These are phyloP conservation scores for Oasisia sp. DNA, from an alignment of 2,888 invertebrate genomes.

Conservation along the genomic window DNA sequence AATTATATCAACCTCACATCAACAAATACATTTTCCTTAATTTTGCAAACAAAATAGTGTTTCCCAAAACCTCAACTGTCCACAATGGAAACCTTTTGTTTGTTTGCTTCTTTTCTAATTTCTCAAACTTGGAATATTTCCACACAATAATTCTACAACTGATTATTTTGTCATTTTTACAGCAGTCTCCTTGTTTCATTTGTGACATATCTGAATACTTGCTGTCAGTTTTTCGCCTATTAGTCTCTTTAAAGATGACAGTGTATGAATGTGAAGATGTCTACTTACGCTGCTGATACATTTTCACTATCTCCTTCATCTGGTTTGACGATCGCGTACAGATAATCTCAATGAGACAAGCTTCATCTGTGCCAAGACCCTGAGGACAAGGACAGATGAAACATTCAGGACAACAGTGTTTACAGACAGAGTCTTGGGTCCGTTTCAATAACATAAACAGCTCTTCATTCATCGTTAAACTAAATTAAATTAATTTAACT, in stretches of 20 bases:
- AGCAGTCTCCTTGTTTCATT: neutral
- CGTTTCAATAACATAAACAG: too few species aligned
- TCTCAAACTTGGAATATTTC: neutral
- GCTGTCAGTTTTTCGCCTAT: neutral
- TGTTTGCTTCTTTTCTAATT: neutral
- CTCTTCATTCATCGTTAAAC: too few species aligned
- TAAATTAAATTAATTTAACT: too few species aligned
- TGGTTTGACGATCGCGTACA: constrained; percentile 48
- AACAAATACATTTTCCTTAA: neutral
- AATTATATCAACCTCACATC: neutral
- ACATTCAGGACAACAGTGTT: neutral
- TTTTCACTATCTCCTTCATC: constrained; percentile 37
- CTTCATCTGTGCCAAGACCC: constrained; percentile 51
- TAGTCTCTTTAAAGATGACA: neutral
- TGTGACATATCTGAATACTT: neutral
- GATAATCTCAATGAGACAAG: constrained; percentile 48
- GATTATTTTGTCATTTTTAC: neutral
- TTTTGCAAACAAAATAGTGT: too few species aligned
- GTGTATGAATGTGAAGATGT: neutral
- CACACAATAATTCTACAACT: neutral
- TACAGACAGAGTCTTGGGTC: too few species aligned
- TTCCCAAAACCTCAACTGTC: neutral
- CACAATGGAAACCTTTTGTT: neutral
- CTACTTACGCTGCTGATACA: constrained; percentile 37
- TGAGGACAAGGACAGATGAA: constrained; percentile 11